phyloP scores from a whole-genome alignment of 1,140 invertebrate genomes.

The Parasteatoda tepidariorum region DNA sequence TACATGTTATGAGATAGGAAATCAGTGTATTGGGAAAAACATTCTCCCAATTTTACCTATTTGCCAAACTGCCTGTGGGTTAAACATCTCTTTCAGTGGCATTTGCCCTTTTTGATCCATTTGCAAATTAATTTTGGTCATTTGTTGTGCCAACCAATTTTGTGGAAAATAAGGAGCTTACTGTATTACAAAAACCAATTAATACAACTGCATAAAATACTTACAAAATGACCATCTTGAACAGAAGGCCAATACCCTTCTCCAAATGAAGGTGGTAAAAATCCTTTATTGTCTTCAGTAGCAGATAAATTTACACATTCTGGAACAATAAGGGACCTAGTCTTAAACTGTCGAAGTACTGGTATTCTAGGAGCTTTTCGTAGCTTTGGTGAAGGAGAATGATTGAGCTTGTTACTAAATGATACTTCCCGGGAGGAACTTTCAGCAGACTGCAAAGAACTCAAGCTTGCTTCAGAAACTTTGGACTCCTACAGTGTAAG shows the following conservation, averaged over 20 bases:
- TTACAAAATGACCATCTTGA: constrained; percentile 57
- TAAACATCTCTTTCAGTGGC: too few species aligned
- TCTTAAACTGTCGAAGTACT: constrained; percentile 48
- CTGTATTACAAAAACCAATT: too few species aligned
- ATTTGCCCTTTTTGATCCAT: too few species aligned
- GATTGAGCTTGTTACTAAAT: not conserved
- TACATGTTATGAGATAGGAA: too few species aligned
- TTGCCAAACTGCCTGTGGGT: too few species aligned
- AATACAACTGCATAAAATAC: too few species aligned
- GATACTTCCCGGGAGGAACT: not conserved
- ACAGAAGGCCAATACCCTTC: constrained; percentile 56
- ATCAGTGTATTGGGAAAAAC: too few species aligned
- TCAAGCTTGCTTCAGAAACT: not conserved
- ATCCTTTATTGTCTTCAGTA: constrained; percentile 49
- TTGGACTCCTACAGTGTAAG: constrained; percentile 16
- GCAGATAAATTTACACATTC: constrained; percentile 52
- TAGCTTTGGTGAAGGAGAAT: constrained; percentile 27
- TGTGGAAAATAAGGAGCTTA: too few species aligned
- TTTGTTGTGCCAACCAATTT: too few species aligned
- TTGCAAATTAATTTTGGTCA: too few species aligned
- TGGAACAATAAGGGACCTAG: constrained; percentile 48
- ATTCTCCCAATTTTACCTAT: too few species aligned
- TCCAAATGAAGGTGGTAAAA: constrained; percentile 47
- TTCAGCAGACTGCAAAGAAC: not conserved
- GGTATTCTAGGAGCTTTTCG: constrained; percentile 45